These are phyloP conservation scores for Hofmannophila pseudospretella DNA, from an alignment of 2,888 invertebrate genomes.

Conservation along the genomic window DNA sequence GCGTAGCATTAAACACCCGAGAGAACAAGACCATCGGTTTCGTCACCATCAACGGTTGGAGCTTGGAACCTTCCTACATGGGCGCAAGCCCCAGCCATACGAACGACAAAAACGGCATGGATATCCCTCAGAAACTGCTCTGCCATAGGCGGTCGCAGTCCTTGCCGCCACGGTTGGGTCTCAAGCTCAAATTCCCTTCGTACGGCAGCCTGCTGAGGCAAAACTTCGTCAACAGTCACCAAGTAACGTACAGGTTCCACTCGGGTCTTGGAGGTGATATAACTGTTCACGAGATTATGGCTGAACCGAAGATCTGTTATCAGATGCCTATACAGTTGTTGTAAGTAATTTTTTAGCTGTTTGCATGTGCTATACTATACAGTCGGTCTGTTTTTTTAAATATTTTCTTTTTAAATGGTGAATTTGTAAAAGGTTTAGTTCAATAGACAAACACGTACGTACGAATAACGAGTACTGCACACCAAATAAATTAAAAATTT, in stretches of 20 bases:
- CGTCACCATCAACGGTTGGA: slow-evolving; percentile 91
- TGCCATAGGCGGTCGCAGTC: slow-evolving; percentile 87
- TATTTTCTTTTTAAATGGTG: too few species aligned
- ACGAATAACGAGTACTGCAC: too few species aligned
- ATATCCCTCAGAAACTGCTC: slow-evolving; percentile 51
- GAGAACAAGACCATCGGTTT: slow-evolving; percentile 87
- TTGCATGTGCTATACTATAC: too few species aligned
- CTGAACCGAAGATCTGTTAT: slow-evolving; percentile 91
- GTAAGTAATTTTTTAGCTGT: slow-evolving; percentile 77
- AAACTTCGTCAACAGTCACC: slow-evolving; percentile 85
- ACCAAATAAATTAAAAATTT: too few species aligned
- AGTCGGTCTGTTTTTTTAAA: too few species aligned
- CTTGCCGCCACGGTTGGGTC: slow-evolving; percentile 87
- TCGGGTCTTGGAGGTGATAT: slow-evolving; percentile 95
- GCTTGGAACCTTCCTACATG: slow-evolving; percentile 85
- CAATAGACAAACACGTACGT: too few species aligned
- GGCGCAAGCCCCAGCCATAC: slow-evolving; percentile 84
- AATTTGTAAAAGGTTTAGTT: too few species aligned
- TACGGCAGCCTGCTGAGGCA: slow-evolving; percentile 84
- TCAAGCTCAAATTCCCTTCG: slow-evolving; percentile 88
- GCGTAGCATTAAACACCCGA: slow-evolving; percentile 78
- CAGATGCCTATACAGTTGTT: slow-evolving; percentile 91
- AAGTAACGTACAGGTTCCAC: slow-evolving; percentile 90
- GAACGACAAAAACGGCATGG: slow-evolving; percentile 58
- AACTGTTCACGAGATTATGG: slow-evolving; percentile 94